Evolutionary conservation across 2,113 vertebrate genomes (phyloP), one percentile per base, ranked within the genome.

Genomic region (Puntigrus tetrazona): DNA sequence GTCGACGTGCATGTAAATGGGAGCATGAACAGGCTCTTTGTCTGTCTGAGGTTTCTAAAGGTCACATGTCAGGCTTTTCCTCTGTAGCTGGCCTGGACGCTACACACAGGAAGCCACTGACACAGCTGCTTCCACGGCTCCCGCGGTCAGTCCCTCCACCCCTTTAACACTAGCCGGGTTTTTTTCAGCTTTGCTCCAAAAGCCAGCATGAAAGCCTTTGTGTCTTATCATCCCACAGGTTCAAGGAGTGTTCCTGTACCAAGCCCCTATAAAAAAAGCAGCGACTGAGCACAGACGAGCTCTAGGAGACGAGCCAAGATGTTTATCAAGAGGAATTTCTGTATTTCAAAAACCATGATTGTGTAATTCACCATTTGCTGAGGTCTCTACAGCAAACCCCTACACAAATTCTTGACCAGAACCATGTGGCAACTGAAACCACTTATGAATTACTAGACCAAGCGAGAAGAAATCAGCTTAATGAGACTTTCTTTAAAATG

Each of bases 1-100:
- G 87, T 69, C 50, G 88, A 88, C 89, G 84, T 87, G 90, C 86
- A 94, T 94, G 89, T 92, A 91, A 94, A 94, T 93, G 83, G 90
- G 89, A 84, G 84, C 36, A 81, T 91, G 83, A 91, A 93, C 88
- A 88, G 90, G 65, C 82, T 75, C 93, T 94, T 94, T 94, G 94
- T 94, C 85, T 83, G 80, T 5, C 25, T 22, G 78, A 83, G 88
- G 85, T 86, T 91, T 88, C 88, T 88, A 88, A 87, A 89, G 91
- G 85, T 84, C 88, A 92, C 80, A 82, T 88, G 86, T 86, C 88
- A 85, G 90, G 83, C 84, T 85, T 81, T 67, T 88, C 88, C 88
- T 89, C 86, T 83, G 79, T 77, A 76, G 63, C n/a, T 27, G 69
- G 84, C 59, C 77, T 79, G 78, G 85, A 85, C 77, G 81, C 89